phyloP scores from a whole-genome alignment of 37 sponge, comb jelly and placozoan genomes.

The Theonella swinhoei region DNA sequence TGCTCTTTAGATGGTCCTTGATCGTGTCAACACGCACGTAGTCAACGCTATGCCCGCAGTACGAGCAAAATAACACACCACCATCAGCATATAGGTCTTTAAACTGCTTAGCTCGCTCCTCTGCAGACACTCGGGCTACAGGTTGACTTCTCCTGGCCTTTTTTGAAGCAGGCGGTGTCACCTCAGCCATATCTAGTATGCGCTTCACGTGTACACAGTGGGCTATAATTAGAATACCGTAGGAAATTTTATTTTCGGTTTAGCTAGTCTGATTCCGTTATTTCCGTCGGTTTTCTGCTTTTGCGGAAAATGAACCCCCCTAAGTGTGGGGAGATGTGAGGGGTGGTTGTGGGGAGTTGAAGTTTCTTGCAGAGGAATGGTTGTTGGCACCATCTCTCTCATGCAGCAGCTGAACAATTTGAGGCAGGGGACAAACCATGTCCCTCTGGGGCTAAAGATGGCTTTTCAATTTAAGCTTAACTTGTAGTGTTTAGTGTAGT shows the following conservation, averaged over 20 bases:
- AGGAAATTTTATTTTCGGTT: not conserved
- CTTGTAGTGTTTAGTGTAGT: too few relatives aligned
- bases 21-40: not conserved
- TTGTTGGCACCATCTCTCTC: too few relatives aligned
- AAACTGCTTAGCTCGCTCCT: conserved; percentile 19
- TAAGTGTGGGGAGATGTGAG: too few relatives aligned
- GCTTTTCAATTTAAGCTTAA: too few relatives aligned
- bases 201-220: not conserved
- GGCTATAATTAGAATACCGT: not conserved
- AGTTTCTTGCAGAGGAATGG: too few relatives aligned
- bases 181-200: not conserved
- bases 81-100: conserved; percentile 20
- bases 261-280: not conserved
- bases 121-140: not conserved
- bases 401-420: too few relatives aligned
- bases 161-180: not conserved
- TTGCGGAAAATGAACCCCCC: not conserved
- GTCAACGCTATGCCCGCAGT: conserved; percentile 2
- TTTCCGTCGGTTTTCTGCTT: not conserved
- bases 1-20: conserved; percentile 20
- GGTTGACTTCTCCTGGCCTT: not conserved
- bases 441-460: too few relatives aligned
- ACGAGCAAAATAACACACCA: conserved; percentile 7
- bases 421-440: too few relatives aligned
- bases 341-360: too few relatives aligned